Conservation (phyloP, 2,797 vertebrate genomes). For the Clarias pachynema region DNA sequence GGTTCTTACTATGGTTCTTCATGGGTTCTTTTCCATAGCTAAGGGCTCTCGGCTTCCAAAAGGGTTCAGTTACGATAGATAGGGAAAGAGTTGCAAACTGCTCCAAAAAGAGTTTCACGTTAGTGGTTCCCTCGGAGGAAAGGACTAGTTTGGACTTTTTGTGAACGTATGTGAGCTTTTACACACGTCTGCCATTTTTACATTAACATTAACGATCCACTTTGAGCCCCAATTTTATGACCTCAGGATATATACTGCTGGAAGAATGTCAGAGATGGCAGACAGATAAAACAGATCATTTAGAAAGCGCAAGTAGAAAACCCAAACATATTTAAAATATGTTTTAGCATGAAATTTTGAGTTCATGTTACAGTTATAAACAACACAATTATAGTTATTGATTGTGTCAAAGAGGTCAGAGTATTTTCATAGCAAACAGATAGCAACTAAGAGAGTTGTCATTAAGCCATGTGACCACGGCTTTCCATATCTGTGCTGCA, state of each 20-base stretch:
- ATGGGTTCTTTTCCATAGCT: background rate
- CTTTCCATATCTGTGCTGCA: background rate
- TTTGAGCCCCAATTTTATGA: background rate
- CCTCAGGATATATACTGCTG: constrained; percentile 14
- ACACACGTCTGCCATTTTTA: background rate
- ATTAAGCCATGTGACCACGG: constrained; percentile 14
- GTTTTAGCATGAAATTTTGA: background rate
- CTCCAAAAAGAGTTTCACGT: background rate
- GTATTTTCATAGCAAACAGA: constrained; percentile 11
- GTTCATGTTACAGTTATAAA: background rate
- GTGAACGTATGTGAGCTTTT: background rate
- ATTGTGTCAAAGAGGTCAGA: background rate
- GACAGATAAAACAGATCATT: constrained; percentile 19
- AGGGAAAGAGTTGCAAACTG: background rate
- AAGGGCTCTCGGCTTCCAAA: background rate
- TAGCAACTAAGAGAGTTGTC: constrained; percentile 11
- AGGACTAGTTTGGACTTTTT: background rate
- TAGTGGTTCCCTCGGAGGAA: background rate
- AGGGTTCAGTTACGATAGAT: background rate
- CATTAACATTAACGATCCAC: constrained; percentile 14
- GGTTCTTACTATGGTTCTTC: background rate
- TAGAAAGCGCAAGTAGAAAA: background rate
- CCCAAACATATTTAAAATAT: background rate
- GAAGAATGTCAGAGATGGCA: constrained; percentile 28
- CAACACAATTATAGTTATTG: background rate